Percentiles rank a stretch among this genome's conserved stretches.
Conservation (phyloP, 2,113 vertebrate species). For the Hypocryptadius cinnamomeus region DNA sequence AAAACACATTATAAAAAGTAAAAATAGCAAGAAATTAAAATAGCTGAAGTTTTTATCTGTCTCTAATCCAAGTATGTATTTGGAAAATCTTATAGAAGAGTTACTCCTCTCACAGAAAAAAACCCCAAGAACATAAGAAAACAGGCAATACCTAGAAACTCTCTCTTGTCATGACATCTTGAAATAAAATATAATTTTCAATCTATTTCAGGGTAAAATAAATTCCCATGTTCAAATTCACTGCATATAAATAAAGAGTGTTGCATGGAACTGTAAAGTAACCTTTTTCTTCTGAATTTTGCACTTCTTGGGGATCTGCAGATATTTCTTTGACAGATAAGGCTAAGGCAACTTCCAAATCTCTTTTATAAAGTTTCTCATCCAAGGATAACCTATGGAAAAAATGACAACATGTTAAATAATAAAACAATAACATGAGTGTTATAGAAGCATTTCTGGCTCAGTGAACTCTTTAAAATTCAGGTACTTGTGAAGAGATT, state of each 20-base stretch:
- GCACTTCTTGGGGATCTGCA: not conserved
- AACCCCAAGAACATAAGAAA: not conserved
- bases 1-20: not conserved
- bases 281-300: constrained; percentile 54
- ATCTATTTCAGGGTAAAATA: not conserved
- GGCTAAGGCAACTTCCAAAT: constrained; percentile 84
- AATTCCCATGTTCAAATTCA: not conserved
- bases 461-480: not conserved
- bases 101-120: not conserved
- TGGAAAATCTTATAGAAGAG: not conserved
- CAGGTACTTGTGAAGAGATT: not conserved
- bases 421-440: not conserved
- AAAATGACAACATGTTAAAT: not conserved
- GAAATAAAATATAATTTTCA: not conserved
- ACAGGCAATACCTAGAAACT: not conserved
- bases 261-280: not conserved
- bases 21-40: not conserved
- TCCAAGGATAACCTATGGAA: constrained; percentile 76
- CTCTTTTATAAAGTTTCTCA: constrained; percentile 78
- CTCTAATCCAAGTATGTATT: not conserved
- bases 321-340: constrained; percentile 71
- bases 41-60: not conserved
- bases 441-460: not conserved
- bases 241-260: not conserved
- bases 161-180: not conserved